Conservation (phyloP, 2,113 vertebrate genomes). For the Scomber japonicus region DNA sequence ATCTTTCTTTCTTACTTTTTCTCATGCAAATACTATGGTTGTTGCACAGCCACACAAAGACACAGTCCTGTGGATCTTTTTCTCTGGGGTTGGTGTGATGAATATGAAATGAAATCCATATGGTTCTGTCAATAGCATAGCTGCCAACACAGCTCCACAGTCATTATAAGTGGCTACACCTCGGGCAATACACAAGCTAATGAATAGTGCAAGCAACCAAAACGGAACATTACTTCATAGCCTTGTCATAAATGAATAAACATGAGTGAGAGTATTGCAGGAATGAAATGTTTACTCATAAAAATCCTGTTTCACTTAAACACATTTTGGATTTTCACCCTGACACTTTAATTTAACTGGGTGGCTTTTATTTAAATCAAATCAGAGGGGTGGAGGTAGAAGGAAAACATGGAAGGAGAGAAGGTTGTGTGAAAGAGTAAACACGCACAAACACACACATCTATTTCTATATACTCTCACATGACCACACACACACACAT, state of each 20-base stretch:
- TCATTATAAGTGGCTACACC: constrained; percentile 71
- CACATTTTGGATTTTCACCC: constrained; percentile 68
- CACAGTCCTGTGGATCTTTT: constrained; percentile 6
- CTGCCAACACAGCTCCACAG: constrained; percentile 54
- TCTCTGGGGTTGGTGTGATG: constrained; percentile 37
- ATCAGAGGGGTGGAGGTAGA: constrained; percentile 34
- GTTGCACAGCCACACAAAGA: constrained; percentile 46
- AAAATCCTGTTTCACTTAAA: constrained; percentile 70
- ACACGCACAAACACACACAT: constrained; percentile 43
- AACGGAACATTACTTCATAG: constrained; percentile 70
- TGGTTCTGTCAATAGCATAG: constrained; percentile 71
- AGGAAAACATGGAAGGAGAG: constrained; percentile 12
- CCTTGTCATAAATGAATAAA: constrained; percentile 73
- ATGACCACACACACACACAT: constrained; percentile 57
- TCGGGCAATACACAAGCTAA: constrained; percentile 71
- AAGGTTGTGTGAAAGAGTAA: constrained; percentile 30
- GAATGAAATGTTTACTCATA: constrained; percentile 74
- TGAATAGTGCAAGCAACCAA: constrained; percentile 80
- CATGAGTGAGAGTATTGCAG: constrained; percentile 60
- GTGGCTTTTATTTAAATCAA: constrained; percentile 74
- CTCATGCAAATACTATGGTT: constrained; percentile 27
- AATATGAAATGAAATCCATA: constrained; percentile 74
- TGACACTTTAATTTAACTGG: constrained; percentile 72
- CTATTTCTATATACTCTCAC: constrained; percentile 53
- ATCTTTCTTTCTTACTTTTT: constrained; percentile 36